Evolutionary conservation across 2,797 vertebrate genomes (phyloP).

Genomic region (Epinephelus malabaricus): DNA sequence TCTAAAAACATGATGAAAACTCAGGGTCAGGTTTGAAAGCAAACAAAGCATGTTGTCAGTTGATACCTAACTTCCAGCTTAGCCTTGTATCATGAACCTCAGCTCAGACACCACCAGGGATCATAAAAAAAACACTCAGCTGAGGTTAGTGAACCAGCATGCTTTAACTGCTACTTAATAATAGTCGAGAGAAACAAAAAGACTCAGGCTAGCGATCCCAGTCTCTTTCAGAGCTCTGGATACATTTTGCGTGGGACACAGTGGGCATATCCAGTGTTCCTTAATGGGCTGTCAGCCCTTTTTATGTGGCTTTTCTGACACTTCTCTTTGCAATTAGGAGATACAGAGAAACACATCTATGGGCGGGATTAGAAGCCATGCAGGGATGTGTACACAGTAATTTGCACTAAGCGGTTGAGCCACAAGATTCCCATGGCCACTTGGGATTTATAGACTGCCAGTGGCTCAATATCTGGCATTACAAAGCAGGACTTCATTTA

Average conservation of each 20-base stretch:
- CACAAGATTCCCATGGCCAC: constrained; percentile 26
- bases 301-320: constrained; percentile 30
- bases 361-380: constrained; percentile 19
- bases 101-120: background rate
- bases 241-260: background rate
- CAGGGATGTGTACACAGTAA: constrained; percentile 25
- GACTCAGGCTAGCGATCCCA: background rate
- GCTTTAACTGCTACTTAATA: constrained; percentile 4
- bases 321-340: constrained; percentile 27
- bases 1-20: too few relatives aligned
- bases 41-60: too few relatives aligned
- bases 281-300: constrained; percentile 25
- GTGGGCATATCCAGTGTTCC: constrained; percentile 17
- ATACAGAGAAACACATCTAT: constrained; percentile 21
- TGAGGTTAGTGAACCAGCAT: constrained; percentile 2
- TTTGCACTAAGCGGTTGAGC: constrained; percentile 35
- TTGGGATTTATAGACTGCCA: constrained; percentile 55
- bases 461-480: constrained; percentile 59
- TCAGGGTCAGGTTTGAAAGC: too few relatives aligned
- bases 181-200: constrained; percentile 14
- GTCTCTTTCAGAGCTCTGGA: background rate
- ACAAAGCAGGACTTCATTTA: constrained; percentile 47
- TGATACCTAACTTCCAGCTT: background rate
- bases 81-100: background rate
- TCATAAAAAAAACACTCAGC: background rate